These are phyloP conservation scores for Acomys russatus DNA, from an alignment of 2,797 vertebrate species.

Conservation along the genomic window DNA sequence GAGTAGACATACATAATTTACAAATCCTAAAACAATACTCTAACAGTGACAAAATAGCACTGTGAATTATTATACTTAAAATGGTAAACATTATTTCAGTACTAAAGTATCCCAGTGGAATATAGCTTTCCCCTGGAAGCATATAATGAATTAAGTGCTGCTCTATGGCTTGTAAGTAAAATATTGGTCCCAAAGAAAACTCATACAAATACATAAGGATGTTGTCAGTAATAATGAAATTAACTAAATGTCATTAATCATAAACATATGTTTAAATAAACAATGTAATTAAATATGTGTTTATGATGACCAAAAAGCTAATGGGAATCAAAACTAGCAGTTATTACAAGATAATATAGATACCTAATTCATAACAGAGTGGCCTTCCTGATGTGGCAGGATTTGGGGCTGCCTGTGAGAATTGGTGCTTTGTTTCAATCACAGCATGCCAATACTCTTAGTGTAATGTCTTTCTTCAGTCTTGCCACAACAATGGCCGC, in stretches of 20 bases:
- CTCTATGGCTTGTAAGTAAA: conserved; percentile 16
- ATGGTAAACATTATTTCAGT: background rate
- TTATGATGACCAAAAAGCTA: conserved; percentile 37
- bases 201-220: conserved; percentile 15
- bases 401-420: background rate
- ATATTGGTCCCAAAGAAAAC: conserved; percentile 24
- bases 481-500: background rate
- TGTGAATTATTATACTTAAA: background rate
- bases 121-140: background rate
- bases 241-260: conserved; percentile 36
- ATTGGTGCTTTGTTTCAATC: background rate
- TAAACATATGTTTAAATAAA: background rate
- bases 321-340: background rate
- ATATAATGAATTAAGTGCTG: background rate
- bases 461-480: background rate
- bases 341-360: background rate
- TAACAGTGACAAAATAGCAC: background rate
- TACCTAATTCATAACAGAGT: conserved; percentile 14
- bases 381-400: background rate
- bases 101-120: background rate
- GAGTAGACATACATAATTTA: background rate
- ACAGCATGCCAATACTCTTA: background rate
- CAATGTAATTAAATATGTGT: background rate
- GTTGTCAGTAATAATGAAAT: background rate
- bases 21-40: conserved; percentile 19